These are phyloP conservation scores for Australoheros scitulus DNA, from an alignment of 2,113 vertebrate species.

Conservation along the genomic window DNA sequence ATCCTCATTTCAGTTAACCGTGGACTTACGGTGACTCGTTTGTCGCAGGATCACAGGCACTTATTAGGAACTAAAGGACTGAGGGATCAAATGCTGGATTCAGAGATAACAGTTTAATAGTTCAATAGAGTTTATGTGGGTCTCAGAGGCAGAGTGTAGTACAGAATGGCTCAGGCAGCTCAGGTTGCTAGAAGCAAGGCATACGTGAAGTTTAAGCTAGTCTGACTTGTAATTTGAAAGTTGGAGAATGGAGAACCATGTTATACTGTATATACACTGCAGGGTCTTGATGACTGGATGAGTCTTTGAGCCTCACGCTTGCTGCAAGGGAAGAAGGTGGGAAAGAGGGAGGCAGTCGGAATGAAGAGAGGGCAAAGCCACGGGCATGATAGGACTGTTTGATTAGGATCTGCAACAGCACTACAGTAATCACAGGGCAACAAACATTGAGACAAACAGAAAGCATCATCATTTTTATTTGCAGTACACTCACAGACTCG, in stretches of 20 bases:
- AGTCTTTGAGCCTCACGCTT: background rate
- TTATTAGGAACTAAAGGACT: background rate
- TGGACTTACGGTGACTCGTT: background rate
- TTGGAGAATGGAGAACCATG: background rate
- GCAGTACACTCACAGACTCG: background rate
- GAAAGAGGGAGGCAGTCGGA: background rate
- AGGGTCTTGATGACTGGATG: too few relatives aligned
- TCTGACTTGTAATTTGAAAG: background rate
- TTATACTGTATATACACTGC: background rate
- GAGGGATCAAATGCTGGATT: constrained; percentile 1
- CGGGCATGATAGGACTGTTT: background rate
- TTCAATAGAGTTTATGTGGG: background rate
- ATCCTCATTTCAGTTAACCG: background rate
- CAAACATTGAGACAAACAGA: background rate
- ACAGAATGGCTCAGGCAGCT: background rate
- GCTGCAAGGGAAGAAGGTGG: background rate
- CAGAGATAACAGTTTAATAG: background rate
- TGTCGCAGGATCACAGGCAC: background rate
- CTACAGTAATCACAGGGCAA: background rate
- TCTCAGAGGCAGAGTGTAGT: background rate
- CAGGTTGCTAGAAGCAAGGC: background rate
- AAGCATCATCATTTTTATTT: background rate
- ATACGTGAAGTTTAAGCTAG: background rate
- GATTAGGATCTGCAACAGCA: background rate
- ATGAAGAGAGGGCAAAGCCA: background rate